These are phyloP conservation scores for Fukomys damarensis DNA, from an alignment of 2,113 vertebrate genomes.

Conservation along the genomic window DNA sequence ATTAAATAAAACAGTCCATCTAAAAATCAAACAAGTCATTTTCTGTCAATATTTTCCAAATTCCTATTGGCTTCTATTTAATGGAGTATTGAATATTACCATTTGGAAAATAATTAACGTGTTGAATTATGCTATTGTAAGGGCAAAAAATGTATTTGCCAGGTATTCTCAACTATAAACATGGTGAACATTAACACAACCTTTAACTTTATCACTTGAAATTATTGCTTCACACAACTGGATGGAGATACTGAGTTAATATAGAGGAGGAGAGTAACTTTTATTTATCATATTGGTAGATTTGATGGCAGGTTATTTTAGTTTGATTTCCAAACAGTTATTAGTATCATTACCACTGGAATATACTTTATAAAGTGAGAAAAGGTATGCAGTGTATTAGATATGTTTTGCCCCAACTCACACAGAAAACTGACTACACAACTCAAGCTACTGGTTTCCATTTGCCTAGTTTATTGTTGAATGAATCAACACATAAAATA, in stretches of 20 bases:
- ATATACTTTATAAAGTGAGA: background rate
- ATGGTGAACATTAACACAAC: background rate
- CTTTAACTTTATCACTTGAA: background rate
- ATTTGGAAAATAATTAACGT: background rate
- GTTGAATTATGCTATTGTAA: background rate
- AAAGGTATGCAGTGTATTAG: background rate
- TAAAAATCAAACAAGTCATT: background rate
- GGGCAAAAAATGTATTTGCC: background rate
- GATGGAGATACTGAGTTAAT: background rate
- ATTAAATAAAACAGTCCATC: background rate
- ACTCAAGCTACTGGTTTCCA: background rate
- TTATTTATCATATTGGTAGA: background rate
- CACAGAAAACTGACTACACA: background rate
- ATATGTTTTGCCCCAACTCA: background rate
- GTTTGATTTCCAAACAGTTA: background rate
- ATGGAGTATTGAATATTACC: background rate
- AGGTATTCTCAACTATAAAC: background rate
- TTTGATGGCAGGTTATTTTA: constrained; percentile 19
- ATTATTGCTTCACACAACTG: background rate
- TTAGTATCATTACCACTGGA: background rate
- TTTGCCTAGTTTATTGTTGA: background rate
- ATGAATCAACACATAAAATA: background rate
- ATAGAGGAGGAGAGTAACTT: background rate
- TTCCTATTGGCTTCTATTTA: background rate
- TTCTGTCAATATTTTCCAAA: background rate